Evolutionary conservation across 2,888 invertebrate species (phyloP), one percentile per base, ranked within the genome.

Genomic region (Gnatocerus cornutus): DNA sequence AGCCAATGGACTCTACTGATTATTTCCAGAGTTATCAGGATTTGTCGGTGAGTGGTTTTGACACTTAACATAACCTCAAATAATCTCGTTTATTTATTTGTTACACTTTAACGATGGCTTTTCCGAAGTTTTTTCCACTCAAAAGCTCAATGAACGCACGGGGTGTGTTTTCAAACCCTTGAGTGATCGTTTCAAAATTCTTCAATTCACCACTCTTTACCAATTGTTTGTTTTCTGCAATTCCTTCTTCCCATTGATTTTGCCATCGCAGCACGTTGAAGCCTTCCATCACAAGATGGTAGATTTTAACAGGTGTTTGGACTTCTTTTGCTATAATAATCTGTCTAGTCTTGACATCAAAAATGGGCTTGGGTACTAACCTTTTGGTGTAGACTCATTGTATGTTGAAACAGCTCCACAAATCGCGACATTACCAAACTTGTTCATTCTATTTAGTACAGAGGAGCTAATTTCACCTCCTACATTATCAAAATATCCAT

Each of bases 401-500:
- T 92, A 92, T 0, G 87, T 85, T 10, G 91, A 90, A 75, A 92
- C 90, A 0, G 89, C 87, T n/a, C 92, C 92, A 80, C 92, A 92
- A 6, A 91, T 87, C 6, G 90, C 87, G n/a, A 92, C 86, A 67
- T 92, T 86, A 1, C 92, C 92, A 74, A 85, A 86, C 62, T 81
- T 80, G 71, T 89, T 91, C 92, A 92, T 92, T 66, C 87, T 86
- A 68, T 84, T 85, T 58, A 92, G 85, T 21, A 92, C 88, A n/a
- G 83, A 85, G 13, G 87, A 87, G 68, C 90, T 89, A 55, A 92
- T 88, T 77, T 90, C 89, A 37, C 92, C 92, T 14, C 92, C 92
- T 45, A 93, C 93, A 82, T 92, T 93, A 79, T 93, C 93, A 78
- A 92, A 93, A 78, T 91, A 93, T 78, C 91, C 90, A 79, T 93